Conservation (phyloP, 2,888 invertebrate genomes). For the Capitulum mitella region DNA sequence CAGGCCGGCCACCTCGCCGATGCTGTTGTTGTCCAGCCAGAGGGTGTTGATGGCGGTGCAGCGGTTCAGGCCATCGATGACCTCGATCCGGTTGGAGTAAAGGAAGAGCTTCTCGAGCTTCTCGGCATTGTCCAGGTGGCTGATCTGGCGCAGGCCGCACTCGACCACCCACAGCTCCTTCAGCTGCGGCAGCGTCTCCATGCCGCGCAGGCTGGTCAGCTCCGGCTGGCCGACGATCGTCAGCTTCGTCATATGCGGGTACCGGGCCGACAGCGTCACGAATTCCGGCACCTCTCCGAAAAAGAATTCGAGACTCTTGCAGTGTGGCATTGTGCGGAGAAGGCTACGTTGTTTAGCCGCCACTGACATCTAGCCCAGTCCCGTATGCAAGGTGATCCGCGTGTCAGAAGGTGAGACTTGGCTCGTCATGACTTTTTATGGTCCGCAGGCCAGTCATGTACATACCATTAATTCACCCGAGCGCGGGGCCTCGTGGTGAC, state of each 20-base stretch:
- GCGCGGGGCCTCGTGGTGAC: too few relatives aligned
- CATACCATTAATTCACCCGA: too few relatives aligned
- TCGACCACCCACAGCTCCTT: conserved; percentile 1
- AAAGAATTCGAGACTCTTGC: conserved; percentile 1
- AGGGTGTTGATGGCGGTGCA: not conserved
- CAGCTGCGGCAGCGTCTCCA: conserved; percentile 1
- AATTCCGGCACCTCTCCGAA: not conserved
- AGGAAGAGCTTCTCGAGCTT: conserved; percentile 1
- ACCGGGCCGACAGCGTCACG: not conserved
- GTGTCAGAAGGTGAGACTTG: too few relatives aligned
- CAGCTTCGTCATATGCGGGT: conserved; percentile 3
- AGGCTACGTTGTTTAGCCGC: too few relatives aligned
- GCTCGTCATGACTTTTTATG: too few relatives aligned
- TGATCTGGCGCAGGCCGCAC: not conserved
- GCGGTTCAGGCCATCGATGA: not conserved
- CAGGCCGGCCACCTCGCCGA: not conserved
- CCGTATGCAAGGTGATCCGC: too few relatives aligned
- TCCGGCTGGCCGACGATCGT: not conserved
- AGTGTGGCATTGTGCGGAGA: not conserved
- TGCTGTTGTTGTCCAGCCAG: conserved; percentile 4
- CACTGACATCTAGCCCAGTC: too few relatives aligned
- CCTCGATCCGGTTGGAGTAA: conserved; percentile 5
- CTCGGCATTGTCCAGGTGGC: not conserved
- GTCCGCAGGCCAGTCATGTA: too few relatives aligned
- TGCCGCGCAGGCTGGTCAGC: not conserved